A percentile compares a stretch with the other conserved stretches of the same genome.
phyloP scores from a whole-genome alignment of 2,888 invertebrate genomes.

The Amphipoea lucens region DNA sequence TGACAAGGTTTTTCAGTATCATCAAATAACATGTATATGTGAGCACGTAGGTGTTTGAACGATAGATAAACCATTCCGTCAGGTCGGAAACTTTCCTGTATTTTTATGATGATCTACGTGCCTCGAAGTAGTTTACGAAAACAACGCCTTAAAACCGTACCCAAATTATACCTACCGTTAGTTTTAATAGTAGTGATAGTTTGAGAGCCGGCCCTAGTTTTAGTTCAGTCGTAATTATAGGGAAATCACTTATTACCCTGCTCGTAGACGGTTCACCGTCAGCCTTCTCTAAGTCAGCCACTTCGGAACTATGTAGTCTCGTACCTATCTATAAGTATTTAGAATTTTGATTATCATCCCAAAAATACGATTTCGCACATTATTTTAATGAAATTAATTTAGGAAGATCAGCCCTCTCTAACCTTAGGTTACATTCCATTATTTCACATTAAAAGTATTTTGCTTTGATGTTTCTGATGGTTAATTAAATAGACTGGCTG shows the following conservation, averaged over 20 bases:
- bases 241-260: conserved; percentile 49
- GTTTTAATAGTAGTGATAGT: conserved; percentile 28
- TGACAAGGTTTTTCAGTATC: background rate
- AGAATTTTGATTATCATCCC: background rate
- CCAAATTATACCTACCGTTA: conserved; percentile 13
- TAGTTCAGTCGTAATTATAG: conserved; percentile 46
- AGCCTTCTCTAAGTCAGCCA: conserved; percentile 24
- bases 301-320: conserved; percentile 15
- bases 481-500: conserved; percentile 32
- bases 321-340: background rate
- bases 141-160: background rate
- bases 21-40: background rate
- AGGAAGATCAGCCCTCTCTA: background rate
- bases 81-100: background rate
- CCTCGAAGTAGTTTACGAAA: background rate
- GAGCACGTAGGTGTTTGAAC: background rate
- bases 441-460: conserved; percentile 35
- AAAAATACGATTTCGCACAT: background rate
- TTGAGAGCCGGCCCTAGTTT: conserved; percentile 37
- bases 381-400: conserved; percentile 5
- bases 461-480: conserved; percentile 45
- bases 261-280: conserved; percentile 19
- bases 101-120: background rate
- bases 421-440: conserved; percentile 18
- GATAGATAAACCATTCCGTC: background rate